Evolutionary conservation across 1,140 invertebrate genomes (phyloP).

Genomic region (Pogonus chalceus): DNA sequence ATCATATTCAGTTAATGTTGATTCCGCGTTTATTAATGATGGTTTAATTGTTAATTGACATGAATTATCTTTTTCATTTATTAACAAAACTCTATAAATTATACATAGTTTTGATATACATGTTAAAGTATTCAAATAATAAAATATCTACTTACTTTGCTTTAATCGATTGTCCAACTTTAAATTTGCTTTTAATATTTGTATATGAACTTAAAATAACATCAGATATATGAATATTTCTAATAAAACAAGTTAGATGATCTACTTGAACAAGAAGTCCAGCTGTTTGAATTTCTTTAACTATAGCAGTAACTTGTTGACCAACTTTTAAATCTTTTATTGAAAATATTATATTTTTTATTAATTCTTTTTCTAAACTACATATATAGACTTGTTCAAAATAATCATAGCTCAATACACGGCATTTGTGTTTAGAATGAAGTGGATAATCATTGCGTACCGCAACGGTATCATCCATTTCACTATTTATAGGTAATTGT

Average conservation of each 20-base stretch:
- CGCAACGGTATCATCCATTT: slow-evolving; percentile 30
- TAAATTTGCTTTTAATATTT: slow-evolving; percentile 28
- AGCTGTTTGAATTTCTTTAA: slow-evolving; percentile 31
- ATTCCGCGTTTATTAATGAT: slow-evolving; percentile 40
- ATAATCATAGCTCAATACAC: slow-evolving; percentile 45
- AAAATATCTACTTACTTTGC: slow-evolving; percentile 27
- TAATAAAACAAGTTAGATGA: slow-evolving; percentile 32
- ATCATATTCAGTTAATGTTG: slow-evolving; percentile 37
- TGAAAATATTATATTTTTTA: slow-evolving; percentile 41
- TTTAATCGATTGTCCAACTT: slow-evolving; percentile 37
- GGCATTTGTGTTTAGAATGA: slow-evolving; percentile 43
- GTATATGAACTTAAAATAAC: slow-evolving; percentile 18
- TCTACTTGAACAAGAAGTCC: slow-evolving; percentile 34
- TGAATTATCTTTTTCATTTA: slow-evolving; percentile 31
- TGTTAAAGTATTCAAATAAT: background rate
- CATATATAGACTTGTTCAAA: slow-evolving; percentile 49
- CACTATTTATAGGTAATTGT: slow-evolving; percentile 12
- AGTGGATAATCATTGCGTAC: slow-evolving; percentile 36
- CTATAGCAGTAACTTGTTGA: slow-evolving; percentile 37
- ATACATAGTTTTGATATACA: background rate
- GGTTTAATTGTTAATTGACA: slow-evolving; percentile 47
- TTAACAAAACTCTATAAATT: slow-evolving; percentile 36
- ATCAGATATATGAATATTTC: slow-evolving; percentile 28
- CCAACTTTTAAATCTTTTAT: slow-evolving; percentile 42
- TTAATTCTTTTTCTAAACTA: slow-evolving; percentile 41